Percentiles rank a stretch among this genome's conserved stretches.
Evolutionary conservation across 2,888 invertebrate genomes (phyloP).

Genomic region (Drosophila birchii): DNA sequence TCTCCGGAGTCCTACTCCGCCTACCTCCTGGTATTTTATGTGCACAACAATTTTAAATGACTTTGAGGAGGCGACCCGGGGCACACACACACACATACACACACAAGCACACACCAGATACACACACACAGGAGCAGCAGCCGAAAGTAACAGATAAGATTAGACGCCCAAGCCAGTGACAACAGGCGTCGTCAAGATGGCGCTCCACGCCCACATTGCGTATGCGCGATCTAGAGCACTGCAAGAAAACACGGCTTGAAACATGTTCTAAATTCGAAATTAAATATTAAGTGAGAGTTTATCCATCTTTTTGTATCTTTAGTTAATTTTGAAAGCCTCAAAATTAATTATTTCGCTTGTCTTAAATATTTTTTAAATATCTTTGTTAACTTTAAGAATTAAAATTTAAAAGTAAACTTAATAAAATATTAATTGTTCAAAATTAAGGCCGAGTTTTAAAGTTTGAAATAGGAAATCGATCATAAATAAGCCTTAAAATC

Average conservation of each 20-base stretch:
- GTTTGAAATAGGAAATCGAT: neutral
- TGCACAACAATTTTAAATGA: constrained; percentile 78
- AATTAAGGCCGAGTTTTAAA: too few species aligned
- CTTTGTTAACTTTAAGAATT: too few species aligned
- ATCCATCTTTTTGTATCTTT: rapidly evolving
- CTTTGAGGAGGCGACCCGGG: constrained; percentile 75
- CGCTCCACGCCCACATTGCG: constrained; percentile 69
- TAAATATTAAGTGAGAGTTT: too few species aligned
- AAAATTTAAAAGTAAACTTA: too few species aligned
- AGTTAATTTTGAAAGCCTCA: too few species aligned
- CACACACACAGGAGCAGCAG: constrained; percentile 35
- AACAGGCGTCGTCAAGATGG: constrained; percentile 75
- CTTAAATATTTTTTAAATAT: neutral
- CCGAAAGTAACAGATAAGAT: constrained; percentile 73
- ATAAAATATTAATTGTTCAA: too few species aligned
- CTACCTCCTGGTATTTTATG: constrained; percentile 52
- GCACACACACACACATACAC: constrained; percentile 34
- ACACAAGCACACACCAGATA: constrained; percentile 7
- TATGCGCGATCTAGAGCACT: constrained; percentile 57
- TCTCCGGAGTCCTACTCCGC: constrained; percentile 4
- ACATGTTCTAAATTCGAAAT: neutral
- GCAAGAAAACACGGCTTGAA: neutral
- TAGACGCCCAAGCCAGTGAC: constrained; percentile 74
- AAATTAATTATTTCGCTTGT: neutral
- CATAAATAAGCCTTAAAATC: neutral